Evolutionary conservation across 2,888 invertebrate species (phyloP).

Genomic region (Apotomis capreana): DNA sequence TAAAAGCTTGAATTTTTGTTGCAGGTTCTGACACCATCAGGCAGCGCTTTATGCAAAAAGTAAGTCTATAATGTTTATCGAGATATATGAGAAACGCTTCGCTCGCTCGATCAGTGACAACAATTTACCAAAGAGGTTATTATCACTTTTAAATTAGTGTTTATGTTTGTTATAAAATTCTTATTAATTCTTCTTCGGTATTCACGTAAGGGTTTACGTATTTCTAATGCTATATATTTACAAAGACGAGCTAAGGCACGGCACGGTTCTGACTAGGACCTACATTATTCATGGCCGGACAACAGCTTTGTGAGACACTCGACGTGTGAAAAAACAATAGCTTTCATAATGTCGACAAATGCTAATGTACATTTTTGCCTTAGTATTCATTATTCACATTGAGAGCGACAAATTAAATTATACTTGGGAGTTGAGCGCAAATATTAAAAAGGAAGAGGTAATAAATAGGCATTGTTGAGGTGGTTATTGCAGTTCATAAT

Average conservation of each 20-base stretch:
- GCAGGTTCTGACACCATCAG: slow-evolving; percentile 13
- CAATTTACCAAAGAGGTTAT: too few relatives aligned
- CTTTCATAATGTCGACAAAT: slow-evolving; percentile 30
- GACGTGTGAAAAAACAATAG: slow-evolving; percentile 36
- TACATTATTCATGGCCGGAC: slow-evolving; percentile 35
- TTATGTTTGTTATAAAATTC: too few relatives aligned
- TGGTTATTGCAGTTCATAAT: too few relatives aligned
- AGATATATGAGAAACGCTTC: too few relatives aligned
- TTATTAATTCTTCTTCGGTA: too few relatives aligned
- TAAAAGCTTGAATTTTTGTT: slow-evolving; percentile 20
- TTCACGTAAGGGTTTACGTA: neutral
- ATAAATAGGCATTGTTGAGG: too few relatives aligned
- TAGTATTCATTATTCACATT: slow-evolving; percentile 19
- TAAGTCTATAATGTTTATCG: neutral
- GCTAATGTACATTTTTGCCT: slow-evolving; percentile 13
- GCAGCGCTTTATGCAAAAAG: neutral
- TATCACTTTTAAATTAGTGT: too few relatives aligned
- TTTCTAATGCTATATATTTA: neutral
- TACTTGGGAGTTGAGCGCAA: neutral
- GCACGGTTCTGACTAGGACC: slow-evolving; percentile 12
- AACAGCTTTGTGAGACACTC: slow-evolving; percentile 20
- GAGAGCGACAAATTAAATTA: slow-evolving; percentile 13
- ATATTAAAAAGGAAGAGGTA: neutral
- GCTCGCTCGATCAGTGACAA: too few relatives aligned
- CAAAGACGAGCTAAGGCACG: slow-evolving; percentile 3